phyloP scores from a whole-genome alignment of 2,113 vertebrate species.

The Urocynchramus pylzowi region DNA sequence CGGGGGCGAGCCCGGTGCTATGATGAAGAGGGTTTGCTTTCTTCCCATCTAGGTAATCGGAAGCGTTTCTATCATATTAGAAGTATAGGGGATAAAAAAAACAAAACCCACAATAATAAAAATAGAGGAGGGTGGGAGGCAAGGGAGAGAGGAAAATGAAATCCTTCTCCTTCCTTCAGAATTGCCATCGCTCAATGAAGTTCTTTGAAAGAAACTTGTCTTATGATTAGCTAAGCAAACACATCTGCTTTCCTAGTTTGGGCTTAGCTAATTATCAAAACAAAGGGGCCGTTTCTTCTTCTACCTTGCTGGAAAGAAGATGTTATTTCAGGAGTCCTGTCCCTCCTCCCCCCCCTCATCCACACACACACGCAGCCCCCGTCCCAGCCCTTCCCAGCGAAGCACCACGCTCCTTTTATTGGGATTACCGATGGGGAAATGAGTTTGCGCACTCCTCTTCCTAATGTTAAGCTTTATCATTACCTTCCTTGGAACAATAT shows the following conservation, averaged over 20 bases:
- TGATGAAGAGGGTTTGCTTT: neutral
- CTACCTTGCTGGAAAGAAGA: constrained; percentile 74
- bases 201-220: constrained; percentile 74
- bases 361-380: neutral
- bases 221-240: constrained; percentile 81
- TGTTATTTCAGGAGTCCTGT: constrained; percentile 75
- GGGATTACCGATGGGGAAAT: constrained; percentile 78
- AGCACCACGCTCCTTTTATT: constrained; percentile 70
- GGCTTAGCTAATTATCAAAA: constrained; percentile 77
- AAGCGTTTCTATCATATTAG: constrained; percentile 16
- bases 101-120: neutral
- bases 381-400: constrained; percentile 56
- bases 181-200: constrained; percentile 56
- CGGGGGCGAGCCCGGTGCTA: neutral
- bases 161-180: neutral
- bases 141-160: neutral
- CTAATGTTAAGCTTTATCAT: constrained; percentile 74
- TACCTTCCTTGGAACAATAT: constrained; percentile 76
- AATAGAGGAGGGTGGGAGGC: neutral
- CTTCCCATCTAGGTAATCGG: constrained; percentile 34
- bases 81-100: neutral
- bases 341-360: neutral
- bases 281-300: constrained; percentile 72
- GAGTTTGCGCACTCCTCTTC: constrained; percentile 72
- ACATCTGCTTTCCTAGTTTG: constrained; percentile 78